These are phyloP conservation scores for Leptinotarsa juncta DNA, from an alignment of 2,888 invertebrate species.

Conservation along the genomic window DNA sequence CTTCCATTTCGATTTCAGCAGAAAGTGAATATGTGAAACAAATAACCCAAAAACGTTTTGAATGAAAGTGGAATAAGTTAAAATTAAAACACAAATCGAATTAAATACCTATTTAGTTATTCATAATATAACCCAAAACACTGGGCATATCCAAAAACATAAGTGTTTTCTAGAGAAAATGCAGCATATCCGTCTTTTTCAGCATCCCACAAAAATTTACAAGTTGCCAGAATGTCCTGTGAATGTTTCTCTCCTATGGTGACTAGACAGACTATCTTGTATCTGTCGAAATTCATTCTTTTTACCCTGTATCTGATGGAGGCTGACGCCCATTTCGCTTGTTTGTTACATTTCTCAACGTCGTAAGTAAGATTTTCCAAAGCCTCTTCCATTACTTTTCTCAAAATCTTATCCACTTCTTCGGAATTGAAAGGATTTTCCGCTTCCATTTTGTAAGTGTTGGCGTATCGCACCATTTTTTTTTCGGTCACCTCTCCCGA, in stretches of 20 bases:
- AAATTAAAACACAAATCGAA: no score
- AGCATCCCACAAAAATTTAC: constrained; percentile 78
- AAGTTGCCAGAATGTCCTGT: constrained; percentile 73
- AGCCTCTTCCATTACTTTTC: constrained; percentile 71
- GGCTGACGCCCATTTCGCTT: constrained; percentile 70
- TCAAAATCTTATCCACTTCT: constrained; percentile 71
- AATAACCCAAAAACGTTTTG: not conserved
- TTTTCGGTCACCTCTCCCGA: constrained; percentile 20
- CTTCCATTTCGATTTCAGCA: no score
- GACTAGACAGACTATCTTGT: constrained; percentile 74
- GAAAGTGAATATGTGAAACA: no score
- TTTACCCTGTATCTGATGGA: constrained; percentile 74
- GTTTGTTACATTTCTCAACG: constrained; percentile 69
- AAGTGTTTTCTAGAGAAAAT: constrained; percentile 72
- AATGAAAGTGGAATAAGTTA: not conserved
- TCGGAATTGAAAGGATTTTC: constrained; percentile 73
- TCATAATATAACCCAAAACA: constrained; percentile 79
- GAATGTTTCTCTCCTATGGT: constrained; percentile 76
- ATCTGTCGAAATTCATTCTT: constrained; percentile 78
- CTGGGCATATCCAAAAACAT: constrained; percentile 73
- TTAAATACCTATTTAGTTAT: constrained; percentile 56
- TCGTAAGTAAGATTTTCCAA: constrained; percentile 73
- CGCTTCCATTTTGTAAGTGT: constrained; percentile 75
- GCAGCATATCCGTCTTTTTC: constrained; percentile 74
- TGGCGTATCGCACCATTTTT: constrained; percentile 68